Percentiles rank a stretch among this genome's conserved stretches.
Conservation (phyloP, 2,797 vertebrate genomes). For the Anisognathus igniventris region DNA sequence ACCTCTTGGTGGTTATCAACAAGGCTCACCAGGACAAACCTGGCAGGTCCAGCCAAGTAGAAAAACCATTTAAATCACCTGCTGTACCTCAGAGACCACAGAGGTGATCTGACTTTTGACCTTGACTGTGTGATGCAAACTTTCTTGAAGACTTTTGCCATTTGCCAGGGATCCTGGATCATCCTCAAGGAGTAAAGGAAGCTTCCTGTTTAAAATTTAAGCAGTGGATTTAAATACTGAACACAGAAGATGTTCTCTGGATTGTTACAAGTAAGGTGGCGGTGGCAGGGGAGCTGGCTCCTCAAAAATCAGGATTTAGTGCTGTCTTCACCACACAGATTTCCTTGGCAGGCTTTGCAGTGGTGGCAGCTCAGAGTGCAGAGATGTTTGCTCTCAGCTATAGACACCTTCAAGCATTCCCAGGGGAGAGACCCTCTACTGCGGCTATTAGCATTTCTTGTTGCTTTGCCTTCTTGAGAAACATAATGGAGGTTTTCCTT, state of each 20-base stretch:
- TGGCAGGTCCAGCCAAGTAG: background rate
- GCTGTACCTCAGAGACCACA: background rate
- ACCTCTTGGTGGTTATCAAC: background rate
- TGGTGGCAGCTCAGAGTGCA: background rate
- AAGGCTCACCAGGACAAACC: background rate
- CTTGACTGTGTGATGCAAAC: background rate
- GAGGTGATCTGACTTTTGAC: background rate
- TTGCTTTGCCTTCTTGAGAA: slow-evolving; percentile 1
- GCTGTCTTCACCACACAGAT: background rate
- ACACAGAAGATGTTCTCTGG: background rate
- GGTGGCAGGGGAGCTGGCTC: background rate
- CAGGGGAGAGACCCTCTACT: background rate
- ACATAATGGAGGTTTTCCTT: slow-evolving; percentile 15
- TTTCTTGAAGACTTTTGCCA: background rate
- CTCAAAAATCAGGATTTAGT: background rate
- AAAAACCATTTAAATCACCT: background rate
- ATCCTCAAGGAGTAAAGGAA: background rate
- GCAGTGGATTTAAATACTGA: slow-evolving; percentile 11
- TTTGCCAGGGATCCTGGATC: background rate
- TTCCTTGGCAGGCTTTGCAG: slow-evolving; percentile 11
- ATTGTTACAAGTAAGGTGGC: background rate
- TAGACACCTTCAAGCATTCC: background rate
- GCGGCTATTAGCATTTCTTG: slow-evolving; percentile 2
- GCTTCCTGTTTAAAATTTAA: slow-evolving; percentile 30
- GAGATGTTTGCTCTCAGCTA: background rate